phyloP scores from a whole-genome alignment of 2,797 vertebrate genomes.

The Aythya fuligula region DNA sequence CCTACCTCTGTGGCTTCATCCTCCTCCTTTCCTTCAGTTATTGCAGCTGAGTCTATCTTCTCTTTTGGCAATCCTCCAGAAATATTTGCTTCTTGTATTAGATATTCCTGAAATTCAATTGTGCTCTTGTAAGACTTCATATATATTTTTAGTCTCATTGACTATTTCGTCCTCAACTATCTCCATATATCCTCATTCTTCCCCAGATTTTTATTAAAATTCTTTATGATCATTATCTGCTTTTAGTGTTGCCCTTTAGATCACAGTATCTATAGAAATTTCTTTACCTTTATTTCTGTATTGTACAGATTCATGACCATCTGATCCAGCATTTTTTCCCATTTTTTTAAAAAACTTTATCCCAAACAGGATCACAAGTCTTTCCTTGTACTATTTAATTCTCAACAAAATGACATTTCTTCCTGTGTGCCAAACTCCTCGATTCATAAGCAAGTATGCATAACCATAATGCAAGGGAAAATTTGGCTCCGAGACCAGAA shows the following conservation, averaged over 20 bases:
- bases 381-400: background rate
- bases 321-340: background rate
- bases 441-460: background rate
- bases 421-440: background rate
- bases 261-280: background rate
- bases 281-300: background rate
- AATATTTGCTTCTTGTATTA: background rate
- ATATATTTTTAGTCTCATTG: background rate
- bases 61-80: background rate
- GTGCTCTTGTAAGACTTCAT: background rate
- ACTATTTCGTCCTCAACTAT: background rate
- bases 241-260: background rate
- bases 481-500: background rate
- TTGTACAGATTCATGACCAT: background rate
- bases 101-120: background rate
- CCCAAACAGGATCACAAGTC: background rate
- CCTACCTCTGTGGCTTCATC: background rate
- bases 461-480: background rate
- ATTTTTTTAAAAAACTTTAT: background rate
- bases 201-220: background rate
- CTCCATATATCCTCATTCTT: background rate
- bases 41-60: background rate
- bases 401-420: background rate
- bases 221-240: background rate
- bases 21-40: background rate